Conservation (phyloP, 1,140 invertebrate species). For the Watersipora subatra region DNA sequence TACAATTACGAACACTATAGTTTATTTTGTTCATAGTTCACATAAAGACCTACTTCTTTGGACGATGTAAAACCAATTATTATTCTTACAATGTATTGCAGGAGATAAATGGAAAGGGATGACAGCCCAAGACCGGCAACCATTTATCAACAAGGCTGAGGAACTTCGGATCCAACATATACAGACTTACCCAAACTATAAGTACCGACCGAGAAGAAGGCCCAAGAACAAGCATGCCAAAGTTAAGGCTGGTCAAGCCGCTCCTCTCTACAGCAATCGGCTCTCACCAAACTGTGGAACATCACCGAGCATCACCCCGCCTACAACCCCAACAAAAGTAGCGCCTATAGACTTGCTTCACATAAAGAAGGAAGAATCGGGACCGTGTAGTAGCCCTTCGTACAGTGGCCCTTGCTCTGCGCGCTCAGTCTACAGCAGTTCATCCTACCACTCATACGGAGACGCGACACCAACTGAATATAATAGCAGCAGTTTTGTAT, state of each 20-base stretch:
- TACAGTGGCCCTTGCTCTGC: too few species aligned
- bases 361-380: neutral
- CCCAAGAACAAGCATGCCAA: neutral
- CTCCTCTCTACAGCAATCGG: neutral
- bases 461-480: neutral
- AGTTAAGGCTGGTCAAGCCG: neutral
- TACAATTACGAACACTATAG: too few species aligned
- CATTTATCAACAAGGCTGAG: conserved; percentile 97
- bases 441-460: neutral
- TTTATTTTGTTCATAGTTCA: too few species aligned
- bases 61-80: too few species aligned
- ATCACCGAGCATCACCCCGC: neutral
- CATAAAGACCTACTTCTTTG: too few species aligned
- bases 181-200: conserved; percentile 98
- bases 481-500: neutral
- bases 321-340: neutral
- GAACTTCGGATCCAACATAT: conserved; percentile 86
- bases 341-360: neutral
- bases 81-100: too few species aligned
- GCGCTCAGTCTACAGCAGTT: neutral
- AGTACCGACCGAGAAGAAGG: conserved; percentile 58
- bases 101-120: conserved; percentile 94
- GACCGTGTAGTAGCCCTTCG: too few species aligned
- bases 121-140: conserved; percentile 79
- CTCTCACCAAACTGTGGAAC: neutral